Base-by-base conservation (phyloP, 2,113 vertebrate genomes). In the Sula dactylatra region DNA sequence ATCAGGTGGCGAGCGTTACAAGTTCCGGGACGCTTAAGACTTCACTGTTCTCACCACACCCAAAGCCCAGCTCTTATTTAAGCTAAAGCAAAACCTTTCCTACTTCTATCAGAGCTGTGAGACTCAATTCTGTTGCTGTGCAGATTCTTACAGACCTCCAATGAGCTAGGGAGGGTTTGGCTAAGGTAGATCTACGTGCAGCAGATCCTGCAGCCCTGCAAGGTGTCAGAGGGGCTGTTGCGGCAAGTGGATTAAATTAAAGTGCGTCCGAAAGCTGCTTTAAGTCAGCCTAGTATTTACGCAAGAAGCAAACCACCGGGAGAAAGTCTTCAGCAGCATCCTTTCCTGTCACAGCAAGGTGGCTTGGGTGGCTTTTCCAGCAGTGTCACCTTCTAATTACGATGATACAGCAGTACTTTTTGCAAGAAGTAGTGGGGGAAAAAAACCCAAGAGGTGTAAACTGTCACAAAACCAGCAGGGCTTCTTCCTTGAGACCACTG, bases 151-250 rank as follows among this genome's bases (percentile, higher is more conserved):
- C 22, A 80, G 58, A 19, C 31, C 55, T 40, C 2, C 1, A 7
- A 15, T 4, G 55, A 77, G 29, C 49, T n/a, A 7, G 20, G 20
- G 11, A 2, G 2, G n/a, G 10, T 50, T 67, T 36, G 14, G 26
- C 22, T 10, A 18, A 6, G 22, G 34, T 2, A 34, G 32, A 18
- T 2, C 11, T 16, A 4, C 1, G 38, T 4, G 3, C 8, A 2
- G 31, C 50, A 67, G 44, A 16, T 27, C 31, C 83, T 25, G 52
- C 50, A 5, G 8, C 31, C 56, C 49, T 31, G 45, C 11, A 11
- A 65, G 55, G 19, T 27, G 54, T 21, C 34, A 10, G 45, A 38
- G 55, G 31, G 47, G 56, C 61, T 58, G 1, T 22, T 2, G 2
- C 13, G 34, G 79, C 18, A 9, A 25, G 49, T 6, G 11, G 27